phyloP scores from a whole-genome alignment of 2,797 vertebrate species.

The Hybognathus amarus region DNA sequence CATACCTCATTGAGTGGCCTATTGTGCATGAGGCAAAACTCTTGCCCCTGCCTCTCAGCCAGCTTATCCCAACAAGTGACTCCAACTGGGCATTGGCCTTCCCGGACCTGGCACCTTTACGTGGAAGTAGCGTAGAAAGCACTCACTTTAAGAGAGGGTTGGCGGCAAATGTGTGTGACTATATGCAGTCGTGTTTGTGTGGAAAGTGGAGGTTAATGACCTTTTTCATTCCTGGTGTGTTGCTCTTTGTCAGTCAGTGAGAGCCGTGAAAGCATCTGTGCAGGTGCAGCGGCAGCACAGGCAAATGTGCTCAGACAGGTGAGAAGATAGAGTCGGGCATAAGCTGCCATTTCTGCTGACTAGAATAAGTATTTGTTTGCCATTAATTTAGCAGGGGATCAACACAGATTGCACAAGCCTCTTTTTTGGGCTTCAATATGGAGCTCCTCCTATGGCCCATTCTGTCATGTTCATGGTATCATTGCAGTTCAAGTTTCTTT shows the following conservation, averaged over 20 bases:
- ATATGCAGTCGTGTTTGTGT: slow-evolving; percentile 39
- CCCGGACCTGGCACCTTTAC: slow-evolving; percentile 7
- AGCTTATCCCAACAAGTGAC: slow-evolving; percentile 42
- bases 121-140: slow-evolving; percentile 46
- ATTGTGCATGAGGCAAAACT: slow-evolving; percentile 18
- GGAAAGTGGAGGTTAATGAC: slow-evolving; percentile 44
- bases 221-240: slow-evolving; percentile 40
- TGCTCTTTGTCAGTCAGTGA: slow-evolving; percentile 48
- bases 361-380: slow-evolving; percentile 54
- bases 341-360: slow-evolving; percentile 55
- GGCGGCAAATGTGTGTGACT: slow-evolving; percentile 1
- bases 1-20: background rate
- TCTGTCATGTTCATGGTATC: slow-evolving; percentile 19
- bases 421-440: slow-evolving; percentile 19
- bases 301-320: slow-evolving; percentile 62
- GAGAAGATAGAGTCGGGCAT: slow-evolving; percentile 57
- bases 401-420: slow-evolving; percentile 28
- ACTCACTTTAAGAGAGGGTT: slow-evolving; percentile 29
- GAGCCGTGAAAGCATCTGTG: slow-evolving; percentile 46
- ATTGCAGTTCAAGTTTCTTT: slow-evolving; percentile 28
- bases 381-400: slow-evolving; percentile 53
- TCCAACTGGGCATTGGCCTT: slow-evolving; percentile 33
- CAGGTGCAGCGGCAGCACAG: slow-evolving; percentile 57
- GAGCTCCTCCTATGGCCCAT: slow-evolving; percentile 15
- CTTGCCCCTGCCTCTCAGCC: slow-evolving; percentile 35